Evolutionary conservation across 2,113 vertebrate species (phyloP).

Genomic region (Delphinus delphis): DNA sequence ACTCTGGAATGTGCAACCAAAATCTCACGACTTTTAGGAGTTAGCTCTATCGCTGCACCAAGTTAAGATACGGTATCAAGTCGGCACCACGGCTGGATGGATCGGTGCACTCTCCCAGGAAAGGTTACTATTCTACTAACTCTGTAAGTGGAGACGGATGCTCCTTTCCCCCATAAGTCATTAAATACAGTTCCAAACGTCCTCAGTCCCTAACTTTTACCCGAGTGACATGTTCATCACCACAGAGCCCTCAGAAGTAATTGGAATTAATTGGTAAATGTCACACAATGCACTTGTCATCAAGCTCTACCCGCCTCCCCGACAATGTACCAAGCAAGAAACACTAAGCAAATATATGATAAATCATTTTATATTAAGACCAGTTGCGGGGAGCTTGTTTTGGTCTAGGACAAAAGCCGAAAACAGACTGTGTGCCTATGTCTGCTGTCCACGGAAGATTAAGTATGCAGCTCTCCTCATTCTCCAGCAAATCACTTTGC

Average conservation of each 20-base stretch:
- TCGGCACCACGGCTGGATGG: background rate
- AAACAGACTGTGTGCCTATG: background rate
- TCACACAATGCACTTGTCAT: background rate
- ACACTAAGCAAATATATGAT: background rate
- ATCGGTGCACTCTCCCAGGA: background rate
- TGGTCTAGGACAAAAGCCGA: background rate
- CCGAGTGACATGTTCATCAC: background rate
- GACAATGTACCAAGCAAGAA: background rate
- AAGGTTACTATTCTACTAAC: too few species aligned
- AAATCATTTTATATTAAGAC: background rate
- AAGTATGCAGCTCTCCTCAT: background rate
- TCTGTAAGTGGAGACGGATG: background rate
- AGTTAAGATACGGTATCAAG: background rate
- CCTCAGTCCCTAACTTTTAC: background rate
- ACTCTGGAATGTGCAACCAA: background rate
- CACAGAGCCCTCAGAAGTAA: background rate
- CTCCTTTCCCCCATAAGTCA: accelerated
- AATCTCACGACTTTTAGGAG: background rate
- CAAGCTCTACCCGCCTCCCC: background rate
- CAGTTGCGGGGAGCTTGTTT: background rate
- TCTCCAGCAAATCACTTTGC: slow-evolving; percentile 38
- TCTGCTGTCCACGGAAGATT: background rate
- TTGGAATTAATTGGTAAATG: background rate
- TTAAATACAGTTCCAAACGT: background rate
- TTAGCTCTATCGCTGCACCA: too few species aligned